Base-by-base conservation (phyloP, 2,888 invertebrate species). In the Oxytorus armatus region DNA sequence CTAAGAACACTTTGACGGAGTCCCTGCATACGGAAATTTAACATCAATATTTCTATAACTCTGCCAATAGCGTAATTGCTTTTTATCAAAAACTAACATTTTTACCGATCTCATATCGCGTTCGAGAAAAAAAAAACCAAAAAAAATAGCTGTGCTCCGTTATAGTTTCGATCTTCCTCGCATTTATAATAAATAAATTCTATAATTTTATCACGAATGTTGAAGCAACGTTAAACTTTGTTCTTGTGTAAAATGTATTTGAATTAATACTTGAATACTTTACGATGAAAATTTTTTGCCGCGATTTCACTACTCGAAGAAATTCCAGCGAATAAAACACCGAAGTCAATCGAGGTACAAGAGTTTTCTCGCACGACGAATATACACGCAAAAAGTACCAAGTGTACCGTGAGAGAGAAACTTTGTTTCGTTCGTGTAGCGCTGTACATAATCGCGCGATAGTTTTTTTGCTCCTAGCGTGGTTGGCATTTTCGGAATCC, bases 401-500 rank as follows among this genome's bases (percentile, higher is more conserved):
- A n/a, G n/a, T n/a, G n/a, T n/a, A n/a, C n/a, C n/a, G 49, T 49
- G 49, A 59, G 42, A 0, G 23, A 39, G 36, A 29, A 39, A 65
- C 70, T 61, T 42, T 29, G 42, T 69, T 44, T 63, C n/a, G 11
- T 70, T 29, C n/a, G 4, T 72, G 44, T 47, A 42, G 16, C n/a
- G 47, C 21, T 42, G 25, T 57, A 14, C 16, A 39, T 16, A n/a
- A n/a, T n/a, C n/a, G n/a, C n/a, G 16, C n/a, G 21, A 23, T 29
- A 33, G 21, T 57, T 39, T 47, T n/a, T n/a, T 39, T 53, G 42
- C 7, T 65, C 47, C n/a, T n/a, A 25, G 7, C 21, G 29, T 16
- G 47, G 73, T 10, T 47, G 78, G 77, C 70, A 84, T 83, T 82
- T 81, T 82, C 55, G 84, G 82, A 84, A 83, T 85, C 77, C 82